Conservation (phyloP, 2,113 vertebrate species). For the Hylia prasina region DNA sequence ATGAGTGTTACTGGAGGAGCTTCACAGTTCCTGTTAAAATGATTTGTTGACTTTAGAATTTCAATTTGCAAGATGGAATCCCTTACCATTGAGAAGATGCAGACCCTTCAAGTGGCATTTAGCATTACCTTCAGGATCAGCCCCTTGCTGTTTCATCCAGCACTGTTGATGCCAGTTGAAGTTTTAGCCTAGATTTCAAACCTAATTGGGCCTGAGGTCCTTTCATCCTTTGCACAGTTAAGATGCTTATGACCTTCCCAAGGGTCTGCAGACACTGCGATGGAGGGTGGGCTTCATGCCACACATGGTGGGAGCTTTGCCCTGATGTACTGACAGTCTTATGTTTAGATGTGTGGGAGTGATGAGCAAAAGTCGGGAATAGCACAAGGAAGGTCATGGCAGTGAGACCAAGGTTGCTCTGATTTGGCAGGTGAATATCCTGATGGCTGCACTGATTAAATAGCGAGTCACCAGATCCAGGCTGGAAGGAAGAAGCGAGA, state of each 20-base stretch:
- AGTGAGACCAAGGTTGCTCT: neutral
- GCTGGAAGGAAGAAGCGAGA: neutral
- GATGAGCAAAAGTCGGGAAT: neutral
- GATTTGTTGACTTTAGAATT: neutral
- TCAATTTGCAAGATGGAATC: neutral
- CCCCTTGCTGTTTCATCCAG: neutral
- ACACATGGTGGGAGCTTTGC: neutral
- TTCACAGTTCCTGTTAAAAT: neutral
- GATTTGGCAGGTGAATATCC: neutral
- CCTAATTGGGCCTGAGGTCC: neutral
- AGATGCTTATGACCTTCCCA: neutral
- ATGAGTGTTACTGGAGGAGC: neutral
- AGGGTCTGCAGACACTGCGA: neutral
- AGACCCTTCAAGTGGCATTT: neutral
- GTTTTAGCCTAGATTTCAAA: neutral
- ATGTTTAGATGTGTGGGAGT: neutral
- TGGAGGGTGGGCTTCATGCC: fast-evolving
- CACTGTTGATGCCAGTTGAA: neutral
- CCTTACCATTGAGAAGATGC: neutral
- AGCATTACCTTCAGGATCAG: neutral
- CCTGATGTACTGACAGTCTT: neutral
- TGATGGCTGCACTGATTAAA: neutral
- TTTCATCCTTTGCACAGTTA: neutral
- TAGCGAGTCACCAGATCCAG: neutral
- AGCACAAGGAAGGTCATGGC: neutral